A percentile compares a stretch with the other conserved stretches of the same genome.
These are phyloP conservation scores for Scomber colias DNA, from an alignment of 2,113 vertebrate genomes.

Conservation along the genomic window DNA sequence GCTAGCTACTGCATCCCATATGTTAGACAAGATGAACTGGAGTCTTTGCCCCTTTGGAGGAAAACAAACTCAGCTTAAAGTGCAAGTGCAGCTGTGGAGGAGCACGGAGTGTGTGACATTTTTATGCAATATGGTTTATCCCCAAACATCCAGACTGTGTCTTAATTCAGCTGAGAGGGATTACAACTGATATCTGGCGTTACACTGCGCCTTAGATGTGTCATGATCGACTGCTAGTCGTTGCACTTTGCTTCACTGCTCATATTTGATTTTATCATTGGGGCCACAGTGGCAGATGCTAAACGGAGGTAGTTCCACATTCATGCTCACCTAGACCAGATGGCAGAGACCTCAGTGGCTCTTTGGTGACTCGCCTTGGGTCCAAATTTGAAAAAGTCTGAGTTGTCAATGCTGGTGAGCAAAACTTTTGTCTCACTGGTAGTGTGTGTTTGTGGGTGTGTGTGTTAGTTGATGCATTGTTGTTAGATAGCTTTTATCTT, in stretches of 20 bases:
- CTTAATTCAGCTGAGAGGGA: neutral
- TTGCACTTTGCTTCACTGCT: neutral
- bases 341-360: neutral
- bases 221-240: constrained; percentile 4
- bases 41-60: constrained; percentile 22
- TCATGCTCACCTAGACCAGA: constrained; percentile 7
- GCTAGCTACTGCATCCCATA: constrained; percentile 49
- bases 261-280: neutral
- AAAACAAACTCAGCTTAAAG: constrained; percentile 29
- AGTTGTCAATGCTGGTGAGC: neutral
- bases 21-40: constrained; percentile 53
- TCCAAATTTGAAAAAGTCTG: constrained; percentile 19
- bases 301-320: neutral
- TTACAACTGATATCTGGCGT: constrained; percentile 3
- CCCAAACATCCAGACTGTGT: neutral
- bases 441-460: too few relatives aligned
- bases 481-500: too few relatives aligned
- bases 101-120: neutral
- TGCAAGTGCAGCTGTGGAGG: constrained; percentile 14
- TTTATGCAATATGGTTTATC: constrained; percentile 14
- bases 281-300: neutral
- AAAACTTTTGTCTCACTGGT: too few relatives aligned
- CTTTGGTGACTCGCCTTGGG: neutral
- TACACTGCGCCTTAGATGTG: constrained; percentile 1
- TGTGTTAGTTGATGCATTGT: too few relatives aligned